Conservation (phyloP, 2,797 vertebrate genomes). For the Halcyon leucocephala region DNA sequence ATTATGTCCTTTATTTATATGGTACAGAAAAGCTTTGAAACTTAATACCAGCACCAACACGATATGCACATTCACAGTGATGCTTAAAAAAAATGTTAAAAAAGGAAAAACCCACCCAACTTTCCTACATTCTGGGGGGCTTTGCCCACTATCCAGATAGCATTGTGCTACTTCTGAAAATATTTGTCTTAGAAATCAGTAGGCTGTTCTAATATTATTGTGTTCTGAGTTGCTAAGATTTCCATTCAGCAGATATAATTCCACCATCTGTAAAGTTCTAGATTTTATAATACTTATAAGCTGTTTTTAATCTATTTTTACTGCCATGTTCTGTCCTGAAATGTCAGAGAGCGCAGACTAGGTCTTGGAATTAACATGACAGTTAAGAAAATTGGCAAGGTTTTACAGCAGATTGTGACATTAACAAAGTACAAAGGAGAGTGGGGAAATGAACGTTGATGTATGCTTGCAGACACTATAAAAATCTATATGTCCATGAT, state of each 20-base stretch:
- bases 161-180: slow-evolving; percentile 68
- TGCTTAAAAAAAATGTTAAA: slow-evolving; percentile 47
- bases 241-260: slow-evolving; percentile 79
- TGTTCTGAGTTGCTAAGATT: slow-evolving; percentile 76
- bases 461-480: slow-evolving; percentile 81
- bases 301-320: slow-evolving; percentile 89
- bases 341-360: slow-evolving; percentile 85
- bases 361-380: slow-evolving; percentile 88
- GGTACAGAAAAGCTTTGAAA: slow-evolving; percentile 75
- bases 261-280: slow-evolving; percentile 86
- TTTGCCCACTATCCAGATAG: slow-evolving; percentile 17
- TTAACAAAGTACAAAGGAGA: slow-evolving; percentile 86
- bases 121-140: slow-evolving; percentile 25
- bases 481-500: slow-evolving; percentile 85
- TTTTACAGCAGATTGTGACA: slow-evolving; percentile 86
- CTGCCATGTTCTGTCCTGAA: slow-evolving; percentile 87
- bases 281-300: slow-evolving; percentile 88
- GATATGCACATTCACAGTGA: slow-evolving; percentile 29
- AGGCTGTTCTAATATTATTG: slow-evolving; percentile 79
- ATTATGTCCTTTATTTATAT: slow-evolving; percentile 72
- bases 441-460: slow-evolving; percentile 83
- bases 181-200: slow-evolving; percentile 82
- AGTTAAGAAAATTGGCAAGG: slow-evolving; percentile 87
- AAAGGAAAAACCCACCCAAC: background rate
- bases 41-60: slow-evolving; percentile 30